Evolutionary conservation across 2,797 vertebrate genomes (phyloP).

Genomic region (Sebastes reedi): DNA sequence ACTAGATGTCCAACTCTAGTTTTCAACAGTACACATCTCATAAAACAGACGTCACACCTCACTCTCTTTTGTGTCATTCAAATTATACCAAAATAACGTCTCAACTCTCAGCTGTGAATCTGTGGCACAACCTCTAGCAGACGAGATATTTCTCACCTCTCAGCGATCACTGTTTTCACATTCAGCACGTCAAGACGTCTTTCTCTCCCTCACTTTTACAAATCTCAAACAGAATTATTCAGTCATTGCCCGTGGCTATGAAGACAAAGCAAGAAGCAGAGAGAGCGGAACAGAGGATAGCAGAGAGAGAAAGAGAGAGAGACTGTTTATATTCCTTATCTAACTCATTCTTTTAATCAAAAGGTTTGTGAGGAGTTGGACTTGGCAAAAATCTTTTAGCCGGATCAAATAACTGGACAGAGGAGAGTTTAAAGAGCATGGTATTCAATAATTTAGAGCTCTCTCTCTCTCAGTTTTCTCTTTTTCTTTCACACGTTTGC

Average conservation of each 20-base stretch:
- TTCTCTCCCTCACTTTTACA: slow-evolving; percentile 64
- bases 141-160: slow-evolving; percentile 55
- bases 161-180: slow-evolving; percentile 66
- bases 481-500: not conserved
- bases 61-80: slow-evolving; percentile 39
- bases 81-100: slow-evolving; percentile 37
- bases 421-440: slow-evolving; percentile 3
- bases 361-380: slow-evolving; percentile 1
- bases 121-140: slow-evolving; percentile 57
- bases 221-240: slow-evolving; percentile 82
- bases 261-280: slow-evolving; percentile 70
- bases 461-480: not conserved
- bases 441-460: not conserved
- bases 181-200: slow-evolving; percentile 62
- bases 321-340: slow-evolving; percentile 37
- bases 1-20: not conserved
- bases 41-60: slow-evolving; percentile 18
- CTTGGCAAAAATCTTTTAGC: slow-evolving; percentile 13
- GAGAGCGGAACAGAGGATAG: not conserved
- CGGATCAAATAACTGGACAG: slow-evolving; percentile 39
- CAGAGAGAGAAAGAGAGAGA: not conserved
- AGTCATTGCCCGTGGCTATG: slow-evolving; percentile 70
- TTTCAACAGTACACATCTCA: slow-evolving; percentile 7
- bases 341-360: slow-evolving; percentile 56
- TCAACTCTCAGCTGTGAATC: slow-evolving; percentile 27